These are phyloP conservation scores for Silurus meridionalis DNA, from an alignment of 2,113 vertebrate genomes.

Conservation along the genomic window DNA sequence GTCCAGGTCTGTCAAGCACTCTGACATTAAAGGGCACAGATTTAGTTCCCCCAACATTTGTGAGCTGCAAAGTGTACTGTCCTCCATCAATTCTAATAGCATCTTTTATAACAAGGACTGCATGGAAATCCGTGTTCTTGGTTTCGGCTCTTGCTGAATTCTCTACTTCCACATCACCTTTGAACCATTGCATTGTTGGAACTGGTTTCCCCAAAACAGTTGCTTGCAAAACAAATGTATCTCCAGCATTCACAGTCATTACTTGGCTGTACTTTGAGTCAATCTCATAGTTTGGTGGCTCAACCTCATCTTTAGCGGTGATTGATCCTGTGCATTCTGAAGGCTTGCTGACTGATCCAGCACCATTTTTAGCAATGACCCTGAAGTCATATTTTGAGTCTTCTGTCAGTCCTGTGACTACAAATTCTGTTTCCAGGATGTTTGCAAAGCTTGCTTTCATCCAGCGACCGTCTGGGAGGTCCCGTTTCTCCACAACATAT, in stretches of 20 bases:
- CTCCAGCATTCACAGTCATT: conserved; percentile 91
- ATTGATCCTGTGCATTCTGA: conserved; percentile 93
- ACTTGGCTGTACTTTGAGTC: conserved; percentile 90
- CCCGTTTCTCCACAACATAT: conserved; percentile 93
- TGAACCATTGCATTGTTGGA: conserved; percentile 91
- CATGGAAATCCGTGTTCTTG: conserved; percentile 90
- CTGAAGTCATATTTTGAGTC: conserved; percentile 94
- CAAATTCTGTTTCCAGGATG: conserved; percentile 88
- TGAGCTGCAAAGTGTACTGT: conserved; percentile 89
- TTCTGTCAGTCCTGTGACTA: conserved; percentile 90
- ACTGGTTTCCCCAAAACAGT: conserved; percentile 90
- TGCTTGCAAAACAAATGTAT: conserved; percentile 90
- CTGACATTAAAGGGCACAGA: conserved; percentile 86
- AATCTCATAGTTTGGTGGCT: conserved; percentile 88
- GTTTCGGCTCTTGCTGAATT: conserved; percentile 89
- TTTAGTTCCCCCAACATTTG: conserved; percentile 92
- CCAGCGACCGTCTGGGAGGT: conserved; percentile 96
- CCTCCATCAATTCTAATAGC: conserved; percentile 94
- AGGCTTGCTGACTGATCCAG: conserved; percentile 89
- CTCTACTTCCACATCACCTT: conserved; percentile 89
- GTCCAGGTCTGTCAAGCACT: conserved; percentile 94
- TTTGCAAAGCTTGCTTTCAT: conserved; percentile 99
- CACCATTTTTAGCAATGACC: conserved; percentile 94
- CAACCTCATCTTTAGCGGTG: conserved; percentile 94
- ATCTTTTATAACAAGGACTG: conserved; percentile 90